phyloP scores from a whole-genome alignment of 2,113 vertebrate genomes.

The Melanotaenia duboulayi region DNA sequence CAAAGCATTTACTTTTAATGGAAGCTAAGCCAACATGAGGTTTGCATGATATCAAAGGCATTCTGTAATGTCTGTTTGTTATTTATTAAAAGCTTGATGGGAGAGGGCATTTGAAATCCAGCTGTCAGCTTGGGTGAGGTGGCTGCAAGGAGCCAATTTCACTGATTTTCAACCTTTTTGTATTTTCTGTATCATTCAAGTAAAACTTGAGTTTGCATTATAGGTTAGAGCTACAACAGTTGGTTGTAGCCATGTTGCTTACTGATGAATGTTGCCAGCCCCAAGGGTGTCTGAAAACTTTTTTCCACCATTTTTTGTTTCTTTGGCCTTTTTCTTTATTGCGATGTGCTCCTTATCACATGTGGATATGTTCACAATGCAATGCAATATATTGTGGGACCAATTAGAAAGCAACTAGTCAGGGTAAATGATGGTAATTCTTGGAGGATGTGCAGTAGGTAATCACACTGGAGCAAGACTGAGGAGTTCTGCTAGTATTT shows the following conservation, averaged over 20 bases:
- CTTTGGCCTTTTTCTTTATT: not conserved
- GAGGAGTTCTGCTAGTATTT: constrained; percentile 30
- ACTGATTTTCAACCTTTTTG: constrained; percentile 11
- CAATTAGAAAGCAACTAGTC: constrained; percentile 1
- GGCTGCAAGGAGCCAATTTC: constrained; percentile 26
- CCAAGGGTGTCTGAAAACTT: no score
- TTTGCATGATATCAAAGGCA: constrained; percentile 16
- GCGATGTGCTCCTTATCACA: not conserved
- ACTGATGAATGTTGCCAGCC: no score
- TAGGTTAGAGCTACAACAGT: no score
- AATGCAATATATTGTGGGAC: not conserved
- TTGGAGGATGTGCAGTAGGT: not conserved
- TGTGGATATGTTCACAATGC: constrained; percentile 8
- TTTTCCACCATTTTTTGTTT: no score
- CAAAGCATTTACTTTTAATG: constrained; percentile 56
- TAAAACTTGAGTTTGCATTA: no score
- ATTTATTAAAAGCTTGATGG: constrained; percentile 39
- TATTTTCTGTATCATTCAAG: constrained; percentile 7
- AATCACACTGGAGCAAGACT: constrained; percentile 20
- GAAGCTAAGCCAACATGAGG: constrained; percentile 33
- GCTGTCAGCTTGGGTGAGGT: constrained; percentile 16
- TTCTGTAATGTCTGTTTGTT: constrained; percentile 33
- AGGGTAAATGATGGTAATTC: constrained; percentile 18
- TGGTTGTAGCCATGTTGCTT: no score
- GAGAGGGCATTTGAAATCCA: constrained; percentile 32